Evolutionary conservation across 2,797 vertebrate species (phyloP).

Genomic region (Sebastes hubbsi): DNA sequence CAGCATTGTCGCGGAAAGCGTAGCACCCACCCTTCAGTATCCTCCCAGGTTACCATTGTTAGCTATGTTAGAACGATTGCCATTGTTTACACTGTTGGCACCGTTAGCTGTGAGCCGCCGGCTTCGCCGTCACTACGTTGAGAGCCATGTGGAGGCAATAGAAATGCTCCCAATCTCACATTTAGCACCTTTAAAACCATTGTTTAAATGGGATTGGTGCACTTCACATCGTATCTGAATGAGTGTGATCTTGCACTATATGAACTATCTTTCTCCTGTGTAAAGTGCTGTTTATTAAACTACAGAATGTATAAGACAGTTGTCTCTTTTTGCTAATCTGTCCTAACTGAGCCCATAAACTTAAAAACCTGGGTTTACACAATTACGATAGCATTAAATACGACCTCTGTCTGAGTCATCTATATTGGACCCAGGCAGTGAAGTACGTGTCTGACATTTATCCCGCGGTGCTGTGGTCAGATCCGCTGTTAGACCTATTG

Average conservation of each 20-base stretch:
- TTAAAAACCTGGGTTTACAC: background rate
- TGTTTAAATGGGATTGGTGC: background rate
- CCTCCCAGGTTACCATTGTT: too few relatives aligned
- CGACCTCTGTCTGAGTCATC: slow-evolving; percentile 13
- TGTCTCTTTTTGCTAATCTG: background rate
- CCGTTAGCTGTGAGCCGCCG: too few relatives aligned
- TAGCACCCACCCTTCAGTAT: too few relatives aligned
- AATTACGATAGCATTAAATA: slow-evolving; percentile 18
- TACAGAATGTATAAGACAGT: background rate
- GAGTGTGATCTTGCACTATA: too few relatives aligned
- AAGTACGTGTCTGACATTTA: slow-evolving; percentile 54
- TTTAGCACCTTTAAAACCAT: background rate
- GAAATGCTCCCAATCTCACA: background rate
- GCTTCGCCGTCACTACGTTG: too few relatives aligned
- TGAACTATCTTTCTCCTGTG: background rate
- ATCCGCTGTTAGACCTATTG: slow-evolving; percentile 58
- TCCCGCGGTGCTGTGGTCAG: slow-evolving; percentile 42
- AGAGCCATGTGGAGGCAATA: too few relatives aligned
- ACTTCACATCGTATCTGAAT: background rate
- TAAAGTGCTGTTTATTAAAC: background rate
- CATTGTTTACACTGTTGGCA: too few relatives aligned
- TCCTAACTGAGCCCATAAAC: background rate
- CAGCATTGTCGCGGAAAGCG: too few relatives aligned
- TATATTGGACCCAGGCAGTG: slow-evolving; percentile 25
- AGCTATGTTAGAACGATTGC: too few relatives aligned